Evolutionary conservation across 1,140 invertebrate species (phyloP), one percentile per base, ranked within the genome.

Genomic region (Phthorimaea operculella): DNA sequence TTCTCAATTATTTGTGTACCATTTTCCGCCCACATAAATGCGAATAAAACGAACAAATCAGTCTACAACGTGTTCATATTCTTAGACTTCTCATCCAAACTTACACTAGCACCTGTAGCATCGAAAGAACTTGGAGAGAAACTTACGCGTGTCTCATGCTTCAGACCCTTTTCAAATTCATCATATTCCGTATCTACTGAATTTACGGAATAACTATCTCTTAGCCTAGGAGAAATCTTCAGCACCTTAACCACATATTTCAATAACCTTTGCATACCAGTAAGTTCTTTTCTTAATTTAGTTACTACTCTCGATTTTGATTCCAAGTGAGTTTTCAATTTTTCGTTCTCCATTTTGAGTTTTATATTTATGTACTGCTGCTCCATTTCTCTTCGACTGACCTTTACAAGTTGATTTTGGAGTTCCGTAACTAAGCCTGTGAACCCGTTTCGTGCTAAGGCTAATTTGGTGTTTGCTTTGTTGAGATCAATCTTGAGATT

Each of bases 261-360:
- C 14, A 74, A 51, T 10, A 61, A 47, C 1, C 60, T 49, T 51
- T 63, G 67, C 47, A 70, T 47, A 42, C 33, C 63, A 39, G 10
- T 49, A 15, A 74, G 50, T 52, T 74, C 71, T 17, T 63, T 68
- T 28, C 64, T 64, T 1, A 71, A 59, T 60, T 60, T 70, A n/a
- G 18, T 55, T 0, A 74, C 34, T 11, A 72, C 48, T 36, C 55
- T 63, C 7, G 60, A 57, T 60, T 74, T 71, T 2, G 55, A 60
- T 5, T 63, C 58, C 16, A 72, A 36, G 7, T 68, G 17, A n/a
- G 54, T 49, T 49, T 64, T 60, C 39, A 71, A 57, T 61, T 70
- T 74, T 17, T 68, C 65, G 34, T 71, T 71, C 47, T 74, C 71
- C 12, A 74, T 36, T 52, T 60, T 58, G 12, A 70, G 52, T n/a